Percentiles rank a stretch among this genome's conserved stretches.
Conservation (phyloP, 1,140 invertebrate genomes). For the Papilio glaucus region DNA sequence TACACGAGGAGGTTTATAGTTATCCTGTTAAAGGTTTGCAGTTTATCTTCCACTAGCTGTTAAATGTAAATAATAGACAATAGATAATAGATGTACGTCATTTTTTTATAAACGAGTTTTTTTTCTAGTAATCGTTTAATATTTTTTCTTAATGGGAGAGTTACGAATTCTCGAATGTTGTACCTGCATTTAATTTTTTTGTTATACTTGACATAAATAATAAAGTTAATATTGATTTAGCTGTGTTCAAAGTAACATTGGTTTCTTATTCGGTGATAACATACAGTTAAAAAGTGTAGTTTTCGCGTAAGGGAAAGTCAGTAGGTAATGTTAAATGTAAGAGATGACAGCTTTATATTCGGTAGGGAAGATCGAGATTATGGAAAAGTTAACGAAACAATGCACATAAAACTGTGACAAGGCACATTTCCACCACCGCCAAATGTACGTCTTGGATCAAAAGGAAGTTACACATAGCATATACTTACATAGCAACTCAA, state of each 20-base stretch:
- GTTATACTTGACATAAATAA: conserved; percentile 81
- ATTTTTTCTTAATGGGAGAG: conserved; percentile 79
- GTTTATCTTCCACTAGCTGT: conserved; percentile 81
- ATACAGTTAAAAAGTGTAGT: conserved; percentile 61
- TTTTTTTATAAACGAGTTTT: conserved; percentile 77
- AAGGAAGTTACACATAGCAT: conserved; percentile 51
- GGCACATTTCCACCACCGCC: conserved; percentile 84
- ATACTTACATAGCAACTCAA: conserved; percentile 60
- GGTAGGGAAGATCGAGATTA: conserved; percentile 67
- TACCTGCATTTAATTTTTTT: conserved; percentile 84
- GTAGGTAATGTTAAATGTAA: conserved; percentile 75
- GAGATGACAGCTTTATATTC: conserved; percentile 79
- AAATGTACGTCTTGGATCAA: conserved; percentile 68
- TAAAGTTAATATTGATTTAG: conserved; percentile 74
- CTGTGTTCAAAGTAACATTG: conserved; percentile 70
- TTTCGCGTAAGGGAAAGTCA: conserved; percentile 75
- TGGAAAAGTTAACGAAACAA: conserved; percentile 51
- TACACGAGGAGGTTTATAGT: conserved; percentile 72
- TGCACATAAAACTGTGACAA: conserved; percentile 76
- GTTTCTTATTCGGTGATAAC: conserved; percentile 54
- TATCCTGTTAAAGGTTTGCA: conserved; percentile 81
- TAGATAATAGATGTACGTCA: conserved; percentile 69
- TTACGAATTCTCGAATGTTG: conserved; percentile 83
- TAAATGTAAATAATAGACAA: conserved; percentile 75
- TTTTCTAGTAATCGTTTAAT: conserved; percentile 79